Conservation (phyloP, 2,113 vertebrate species). For the Tachysurus fulvidraco region DNA sequence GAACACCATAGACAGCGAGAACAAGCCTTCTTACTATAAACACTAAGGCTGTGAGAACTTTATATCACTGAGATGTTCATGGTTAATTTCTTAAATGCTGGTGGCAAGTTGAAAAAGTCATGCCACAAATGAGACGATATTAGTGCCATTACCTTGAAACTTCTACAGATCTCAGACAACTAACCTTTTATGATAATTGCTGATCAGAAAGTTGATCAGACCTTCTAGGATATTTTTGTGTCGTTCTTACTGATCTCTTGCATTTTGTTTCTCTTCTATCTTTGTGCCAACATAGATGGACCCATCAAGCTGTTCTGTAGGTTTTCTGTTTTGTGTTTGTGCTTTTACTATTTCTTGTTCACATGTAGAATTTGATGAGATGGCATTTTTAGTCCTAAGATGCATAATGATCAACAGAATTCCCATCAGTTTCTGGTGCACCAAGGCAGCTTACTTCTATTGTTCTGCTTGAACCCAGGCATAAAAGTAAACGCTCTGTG, state of each 20-base stretch:
- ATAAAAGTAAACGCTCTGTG: slow-evolving; percentile 32
- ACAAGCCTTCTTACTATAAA: not conserved
- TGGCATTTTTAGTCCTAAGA: slow-evolving; percentile 65
- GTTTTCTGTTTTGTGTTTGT: slow-evolving; percentile 44
- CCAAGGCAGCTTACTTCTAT: slow-evolving; percentile 20
- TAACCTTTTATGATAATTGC: slow-evolving; percentile 1
- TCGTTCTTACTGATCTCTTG: slow-evolving; percentile 42
- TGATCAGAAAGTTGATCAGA: not conserved
- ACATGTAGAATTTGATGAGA: slow-evolving; percentile 54
- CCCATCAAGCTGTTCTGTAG: slow-evolving; percentile 83
- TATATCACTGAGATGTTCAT: not conserved
- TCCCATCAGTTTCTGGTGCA: not conserved
- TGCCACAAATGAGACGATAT: not conserved
- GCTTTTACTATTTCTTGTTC: not conserved
- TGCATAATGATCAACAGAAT: slow-evolving; percentile 10
- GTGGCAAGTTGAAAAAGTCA: not conserved
- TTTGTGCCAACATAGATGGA: slow-evolving; percentile 75
- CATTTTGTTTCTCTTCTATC: slow-evolving; percentile 23
- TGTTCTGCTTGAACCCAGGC: slow-evolving; percentile 26
- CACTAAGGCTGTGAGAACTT: not conserved
- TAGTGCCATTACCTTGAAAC: not conserved
- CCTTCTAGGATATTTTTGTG: not conserved
- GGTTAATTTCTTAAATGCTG: not conserved
- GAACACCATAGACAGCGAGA: not conserved
- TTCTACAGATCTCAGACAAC: not conserved